Conservation (phyloP, 2,888 invertebrate genomes). For the Lycophotia porphyrea region DNA sequence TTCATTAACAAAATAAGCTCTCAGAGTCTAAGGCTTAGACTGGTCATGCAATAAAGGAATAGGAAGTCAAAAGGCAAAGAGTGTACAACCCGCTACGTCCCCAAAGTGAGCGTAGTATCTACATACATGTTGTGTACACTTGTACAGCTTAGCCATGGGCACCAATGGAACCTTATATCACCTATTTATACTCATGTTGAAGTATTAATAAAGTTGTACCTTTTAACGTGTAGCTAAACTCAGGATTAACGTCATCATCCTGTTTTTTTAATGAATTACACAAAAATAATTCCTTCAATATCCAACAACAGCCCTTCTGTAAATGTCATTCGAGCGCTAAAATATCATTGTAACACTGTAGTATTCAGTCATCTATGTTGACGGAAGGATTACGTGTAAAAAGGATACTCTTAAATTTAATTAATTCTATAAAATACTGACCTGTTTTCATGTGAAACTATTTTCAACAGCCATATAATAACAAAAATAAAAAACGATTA, state of each 20-base stretch:
- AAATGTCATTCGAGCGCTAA: not conserved
- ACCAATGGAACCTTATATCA: not conserved
- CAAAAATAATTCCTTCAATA: not conserved
- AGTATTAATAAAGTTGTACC: not conserved
- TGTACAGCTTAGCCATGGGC: not conserved
- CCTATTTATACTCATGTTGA: not conserved
- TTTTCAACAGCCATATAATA: not conserved
- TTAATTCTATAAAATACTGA: not conserved
- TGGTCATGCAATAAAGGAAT: not conserved
- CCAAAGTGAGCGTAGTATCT: not conserved
- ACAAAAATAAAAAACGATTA: not conserved
- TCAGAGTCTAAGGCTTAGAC: not conserved
- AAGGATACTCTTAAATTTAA: not conserved
- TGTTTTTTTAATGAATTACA: not conserved
- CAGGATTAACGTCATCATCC: not conserved
- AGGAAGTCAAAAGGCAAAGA: not conserved
- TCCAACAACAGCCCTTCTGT: not conserved
- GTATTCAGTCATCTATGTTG: not conserved
- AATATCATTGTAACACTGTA: not conserved
- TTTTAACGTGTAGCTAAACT: not conserved
- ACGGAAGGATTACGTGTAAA: not conserved
- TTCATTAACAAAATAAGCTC: not conserved
- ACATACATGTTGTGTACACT: too few species aligned
- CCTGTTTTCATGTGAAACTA: not conserved
- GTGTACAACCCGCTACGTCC: not conserved